Evolutionary conservation across 1,140 invertebrate genomes (phyloP).

Genomic region (Drosophila novamexicana): DNA sequence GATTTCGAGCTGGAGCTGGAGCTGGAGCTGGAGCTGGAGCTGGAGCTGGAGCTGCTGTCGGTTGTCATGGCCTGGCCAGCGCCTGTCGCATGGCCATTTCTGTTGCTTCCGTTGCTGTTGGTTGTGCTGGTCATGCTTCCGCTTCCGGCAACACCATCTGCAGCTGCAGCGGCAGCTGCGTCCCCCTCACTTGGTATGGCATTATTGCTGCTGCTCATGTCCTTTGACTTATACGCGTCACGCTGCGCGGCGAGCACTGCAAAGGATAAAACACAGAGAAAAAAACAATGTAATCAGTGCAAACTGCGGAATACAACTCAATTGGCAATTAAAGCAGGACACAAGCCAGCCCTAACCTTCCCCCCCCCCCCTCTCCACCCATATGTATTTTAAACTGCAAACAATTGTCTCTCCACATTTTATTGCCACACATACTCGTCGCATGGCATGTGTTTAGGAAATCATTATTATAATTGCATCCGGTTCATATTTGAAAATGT

Average conservation of each 20-base stretch:
- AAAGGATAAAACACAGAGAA: conserved; percentile 3
- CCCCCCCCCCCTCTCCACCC: no score
- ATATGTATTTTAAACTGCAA: neutral
- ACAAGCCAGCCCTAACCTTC: neutral
- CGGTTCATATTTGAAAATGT: conserved; percentile 24
- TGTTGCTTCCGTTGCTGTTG: conserved; percentile 57
- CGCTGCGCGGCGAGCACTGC: conserved; percentile 74
- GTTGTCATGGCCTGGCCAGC: conserved; percentile 51
- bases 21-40: conserved; percentile 8
- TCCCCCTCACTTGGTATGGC: conserved; percentile 58
- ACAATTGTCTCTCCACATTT: conserved; percentile 9
- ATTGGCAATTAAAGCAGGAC: neutral
- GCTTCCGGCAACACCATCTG: conserved; percentile 60
- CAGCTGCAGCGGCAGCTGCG: conserved; percentile 28
- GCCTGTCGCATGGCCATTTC: conserved; percentile 52
- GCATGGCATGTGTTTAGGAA: conserved; percentile 21
- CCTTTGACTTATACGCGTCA: conserved; percentile 77
- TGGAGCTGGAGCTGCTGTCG: conserved; percentile 38
- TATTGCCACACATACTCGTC: neutral
- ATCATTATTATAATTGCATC: conserved; percentile 49
- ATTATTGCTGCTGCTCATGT: conserved; percentile 74
- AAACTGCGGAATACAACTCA: conserved; percentile 1
- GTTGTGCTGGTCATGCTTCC: conserved; percentile 60
- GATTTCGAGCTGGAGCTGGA: conserved; percentile 18
- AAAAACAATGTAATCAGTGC: neutral